Conservation (phyloP, 2,888 invertebrate genomes). For the Mechanitis mazaeus region DNA sequence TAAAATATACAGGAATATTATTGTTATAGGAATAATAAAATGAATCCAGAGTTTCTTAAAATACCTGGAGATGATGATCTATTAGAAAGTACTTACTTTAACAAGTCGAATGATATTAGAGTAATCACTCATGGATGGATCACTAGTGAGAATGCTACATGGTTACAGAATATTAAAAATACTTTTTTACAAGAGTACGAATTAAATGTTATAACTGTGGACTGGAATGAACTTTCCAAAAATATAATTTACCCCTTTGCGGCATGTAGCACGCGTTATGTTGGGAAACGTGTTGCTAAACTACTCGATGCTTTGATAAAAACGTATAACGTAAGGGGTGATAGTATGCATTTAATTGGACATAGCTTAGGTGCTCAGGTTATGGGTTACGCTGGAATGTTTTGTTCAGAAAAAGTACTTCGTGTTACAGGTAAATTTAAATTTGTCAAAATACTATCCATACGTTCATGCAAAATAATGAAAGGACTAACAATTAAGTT, state of each 20-base stretch:
- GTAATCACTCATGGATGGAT: conserved; percentile 76
- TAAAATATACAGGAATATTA: background rate
- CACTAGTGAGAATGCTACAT: conserved; percentile 51
- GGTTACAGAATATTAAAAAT: conserved; percentile 63
- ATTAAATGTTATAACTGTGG: conserved; percentile 69
- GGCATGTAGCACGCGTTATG: conserved; percentile 61
- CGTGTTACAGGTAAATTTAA: conserved; percentile 76
- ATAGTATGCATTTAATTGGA: conserved; percentile 60
- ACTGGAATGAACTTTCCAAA: conserved; percentile 62
- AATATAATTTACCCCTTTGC: conserved; percentile 61
- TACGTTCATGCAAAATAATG: background rate
- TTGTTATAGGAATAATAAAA: conserved; percentile 35
- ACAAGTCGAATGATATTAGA: conserved; percentile 60
- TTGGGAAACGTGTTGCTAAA: conserved; percentile 55
- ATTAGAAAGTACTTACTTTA: conserved; percentile 52
- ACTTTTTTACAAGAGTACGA: conserved; percentile 57
- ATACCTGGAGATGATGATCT: conserved; percentile 37
- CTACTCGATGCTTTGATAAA: conserved; percentile 42
- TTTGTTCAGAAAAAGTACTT: conserved; percentile 55
- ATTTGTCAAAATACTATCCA: background rate
- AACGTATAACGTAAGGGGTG: conserved; percentile 39
- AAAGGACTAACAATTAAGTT: background rate
- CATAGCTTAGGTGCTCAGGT: conserved; percentile 79
- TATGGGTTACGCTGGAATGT: conserved; percentile 77
- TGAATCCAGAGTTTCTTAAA: conserved; percentile 44